Percentiles rank a stretch among this genome's conserved stretches.
Evolutionary conservation across 2,113 vertebrate genomes (phyloP).

Genomic region (Lontra canadensis): DNA sequence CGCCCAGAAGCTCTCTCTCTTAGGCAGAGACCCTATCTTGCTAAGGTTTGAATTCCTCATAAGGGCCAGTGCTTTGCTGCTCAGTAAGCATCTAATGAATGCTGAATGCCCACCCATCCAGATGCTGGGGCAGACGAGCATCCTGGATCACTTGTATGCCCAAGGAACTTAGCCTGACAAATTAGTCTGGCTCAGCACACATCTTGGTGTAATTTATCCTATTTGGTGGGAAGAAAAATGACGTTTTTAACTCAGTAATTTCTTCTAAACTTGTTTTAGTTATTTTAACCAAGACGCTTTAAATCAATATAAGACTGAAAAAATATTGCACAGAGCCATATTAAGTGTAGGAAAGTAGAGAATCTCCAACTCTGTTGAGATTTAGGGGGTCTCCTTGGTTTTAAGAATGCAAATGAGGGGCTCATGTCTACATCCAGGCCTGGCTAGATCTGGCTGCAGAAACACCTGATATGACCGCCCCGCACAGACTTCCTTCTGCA

Average conservation of each 20-base stretch:
- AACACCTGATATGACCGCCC: not conserved
- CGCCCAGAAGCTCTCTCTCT: not conserved
- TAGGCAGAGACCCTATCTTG: not conserved
- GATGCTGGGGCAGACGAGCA: not conserved
- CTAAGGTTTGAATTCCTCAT: not conserved
- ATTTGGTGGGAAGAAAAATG: not conserved
- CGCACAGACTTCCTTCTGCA: not conserved
- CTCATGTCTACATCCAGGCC: not conserved
- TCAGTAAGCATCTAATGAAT: not conserved
- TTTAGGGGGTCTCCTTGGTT: not conserved
- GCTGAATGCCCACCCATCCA: not conserved
- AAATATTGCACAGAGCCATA: not conserved
- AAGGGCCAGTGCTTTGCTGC: not conserved
- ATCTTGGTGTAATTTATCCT: not conserved
- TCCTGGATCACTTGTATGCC: too few relatives aligned
- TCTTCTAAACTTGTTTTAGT: conserved; percentile 37
- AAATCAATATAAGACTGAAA: not conserved
- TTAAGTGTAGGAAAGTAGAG: not conserved
- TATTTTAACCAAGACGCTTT: conserved; percentile 35
- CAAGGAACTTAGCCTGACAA: not conserved
- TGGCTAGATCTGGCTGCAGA: not conserved
- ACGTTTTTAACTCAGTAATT: not conserved
- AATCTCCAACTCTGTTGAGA: not conserved
- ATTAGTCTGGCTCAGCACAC: not conserved
- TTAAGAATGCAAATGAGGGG: not conserved